A percentile compares a stretch with the other conserved stretches of the same genome.
These are phyloP conservation scores for Megathymus violae DNA, from an alignment of 1,140 invertebrate species.

Conservation along the genomic window DNA sequence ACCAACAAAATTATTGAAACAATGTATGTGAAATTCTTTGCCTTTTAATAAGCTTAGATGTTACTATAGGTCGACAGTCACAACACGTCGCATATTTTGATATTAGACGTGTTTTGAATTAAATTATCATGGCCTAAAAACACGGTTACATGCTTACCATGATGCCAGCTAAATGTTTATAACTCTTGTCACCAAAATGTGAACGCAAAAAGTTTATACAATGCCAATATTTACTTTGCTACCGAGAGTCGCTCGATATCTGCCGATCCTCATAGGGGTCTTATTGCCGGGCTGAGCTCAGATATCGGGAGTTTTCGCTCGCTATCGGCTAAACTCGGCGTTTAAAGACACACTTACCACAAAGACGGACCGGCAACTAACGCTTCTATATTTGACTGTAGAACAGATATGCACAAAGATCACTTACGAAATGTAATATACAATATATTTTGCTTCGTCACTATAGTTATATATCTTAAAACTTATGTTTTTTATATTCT, in stretches of 20 bases:
- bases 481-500: too few species aligned
- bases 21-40: conserved; percentile 1
- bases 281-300: neutral
- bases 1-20: conserved; percentile 16
- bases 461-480: too few species aligned
- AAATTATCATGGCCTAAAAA: neutral
- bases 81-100: too few species aligned
- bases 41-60: neutral
- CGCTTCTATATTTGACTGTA: too few species aligned
- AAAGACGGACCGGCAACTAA: too few species aligned
- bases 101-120: neutral
- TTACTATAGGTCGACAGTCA: neutral
- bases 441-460: too few species aligned
- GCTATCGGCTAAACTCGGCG: neutral
- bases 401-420: too few species aligned
- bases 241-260: conserved; percentile 1
- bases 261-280: neutral
- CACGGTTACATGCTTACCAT: too few species aligned
- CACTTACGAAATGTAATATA: too few species aligned
- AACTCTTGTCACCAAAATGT: neutral
- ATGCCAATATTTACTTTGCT: neutral
- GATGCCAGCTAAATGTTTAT: neutral
- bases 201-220: neutral
- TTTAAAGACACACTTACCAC: neutral
- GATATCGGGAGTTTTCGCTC: neutral